Evolutionary conservation across 2,113 vertebrate species (phyloP), one percentile per base, ranked within the genome.

Genomic region (Forbesichthys agassizii): DNA sequence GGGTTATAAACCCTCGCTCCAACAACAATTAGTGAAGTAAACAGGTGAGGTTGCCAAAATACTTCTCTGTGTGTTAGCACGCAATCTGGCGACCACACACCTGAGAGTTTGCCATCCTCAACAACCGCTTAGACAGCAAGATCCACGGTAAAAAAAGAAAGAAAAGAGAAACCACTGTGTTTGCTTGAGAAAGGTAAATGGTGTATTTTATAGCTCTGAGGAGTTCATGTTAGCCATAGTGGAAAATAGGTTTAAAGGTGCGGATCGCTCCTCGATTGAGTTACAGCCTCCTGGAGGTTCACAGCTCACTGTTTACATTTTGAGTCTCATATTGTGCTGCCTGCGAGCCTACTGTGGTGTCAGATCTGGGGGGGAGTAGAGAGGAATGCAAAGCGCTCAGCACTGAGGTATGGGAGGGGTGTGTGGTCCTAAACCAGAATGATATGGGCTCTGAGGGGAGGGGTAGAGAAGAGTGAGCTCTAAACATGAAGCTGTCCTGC

Each of bases 1-100:
- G 80, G 85, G 89, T 91, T 89, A 87, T 89, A 90, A 90, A 91
- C 82, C 82, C 84, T 89, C 80, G 74, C 67, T 87, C 74, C 87
- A 89, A 85, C 88, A 82, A 68, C 71, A 84, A 85, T 89, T 88
- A 89, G 68, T 60, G 79, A 81, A 88, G 84, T 85, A 89, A 91
- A 90, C 87, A 90, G 81, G 86, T 90, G 80, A 91, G 78, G 71
- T 65, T 89, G 86, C 89, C 88, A 91, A 77, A 73, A 49, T 47
- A 36, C 27, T 64, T 79, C 70, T 82, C 71, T 83, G 54, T 73
- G 54, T 73, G 68, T 84, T 90, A 85, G 85, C 89, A 90, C 87
- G 84, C 90, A 80, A 91, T 86, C 88, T 86, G 89, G 82, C 80
- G 84, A 57, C 61, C 73, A 77, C 67, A 77, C 58, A 78, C 66